These are phyloP conservation scores for Sphaerodactylus townsendi DNA, from an alignment of 2,113 vertebrate species.

Conservation along the genomic window DNA sequence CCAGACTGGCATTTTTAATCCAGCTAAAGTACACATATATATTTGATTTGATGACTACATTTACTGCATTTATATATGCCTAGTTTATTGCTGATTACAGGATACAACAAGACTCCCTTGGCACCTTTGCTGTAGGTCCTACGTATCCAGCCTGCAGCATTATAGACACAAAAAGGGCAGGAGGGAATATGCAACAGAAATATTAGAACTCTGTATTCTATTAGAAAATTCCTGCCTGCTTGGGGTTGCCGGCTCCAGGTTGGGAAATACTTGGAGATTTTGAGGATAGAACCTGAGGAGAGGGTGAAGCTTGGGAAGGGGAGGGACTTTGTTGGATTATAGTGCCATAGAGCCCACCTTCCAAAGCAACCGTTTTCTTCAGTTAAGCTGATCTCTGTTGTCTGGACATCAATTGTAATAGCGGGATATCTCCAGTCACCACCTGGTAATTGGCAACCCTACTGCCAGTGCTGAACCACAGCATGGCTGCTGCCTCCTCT, in stretches of 20 bases:
- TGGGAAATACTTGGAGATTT: too few relatives aligned
- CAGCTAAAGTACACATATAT: background rate
- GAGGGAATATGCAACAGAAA: background rate
- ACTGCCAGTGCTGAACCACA: background rate
- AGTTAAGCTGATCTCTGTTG: too few relatives aligned
- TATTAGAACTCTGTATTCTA: background rate
- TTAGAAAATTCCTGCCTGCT: background rate
- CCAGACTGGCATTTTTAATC: rapidly evolving
- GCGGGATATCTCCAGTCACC: too few relatives aligned
- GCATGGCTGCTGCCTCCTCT: background rate
- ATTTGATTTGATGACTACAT: background rate
- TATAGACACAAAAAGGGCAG: background rate
- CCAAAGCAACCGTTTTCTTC: too few relatives aligned
- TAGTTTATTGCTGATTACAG: background rate
- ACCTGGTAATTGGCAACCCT: too few relatives aligned
- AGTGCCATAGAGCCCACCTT: too few relatives aligned
- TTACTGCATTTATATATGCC: background rate
- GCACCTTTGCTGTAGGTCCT: background rate
- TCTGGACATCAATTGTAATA: too few relatives aligned
- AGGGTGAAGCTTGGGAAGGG: too few relatives aligned
- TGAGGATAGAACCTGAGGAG: too few relatives aligned
- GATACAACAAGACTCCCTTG: background rate
- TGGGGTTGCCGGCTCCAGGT: too few relatives aligned
- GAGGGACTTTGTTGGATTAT: too few relatives aligned
- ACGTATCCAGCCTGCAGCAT: too few relatives aligned